A percentile compares a stretch with the other conserved stretches of the same genome.
phyloP scores from a whole-genome alignment of 1,140 invertebrate species.

The Acromyrmex heyeri region DNA sequence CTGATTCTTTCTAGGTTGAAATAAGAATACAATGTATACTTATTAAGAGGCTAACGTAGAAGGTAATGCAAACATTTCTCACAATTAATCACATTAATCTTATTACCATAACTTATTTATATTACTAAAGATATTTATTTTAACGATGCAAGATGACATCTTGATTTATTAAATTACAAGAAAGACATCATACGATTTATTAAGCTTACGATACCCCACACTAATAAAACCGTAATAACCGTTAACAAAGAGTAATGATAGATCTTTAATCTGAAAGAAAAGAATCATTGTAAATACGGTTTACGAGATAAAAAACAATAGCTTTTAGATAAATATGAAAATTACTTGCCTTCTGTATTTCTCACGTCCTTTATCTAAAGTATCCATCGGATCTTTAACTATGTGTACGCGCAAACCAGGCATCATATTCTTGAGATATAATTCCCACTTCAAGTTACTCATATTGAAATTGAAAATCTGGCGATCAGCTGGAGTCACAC shows the following conservation, averaged over 20 bases:
- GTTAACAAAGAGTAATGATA: slow-evolving; percentile 69
- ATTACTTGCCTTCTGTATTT: slow-evolving; percentile 75
- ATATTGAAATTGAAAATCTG: slow-evolving; percentile 85
- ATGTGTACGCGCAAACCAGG: slow-evolving; percentile 85
- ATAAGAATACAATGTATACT: neutral
- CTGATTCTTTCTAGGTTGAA: too few relatives aligned
- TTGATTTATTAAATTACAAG: slow-evolving; percentile 26
- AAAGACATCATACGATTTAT: slow-evolving; percentile 3
- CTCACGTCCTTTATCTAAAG: slow-evolving; percentile 72
- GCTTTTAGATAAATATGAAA: neutral
- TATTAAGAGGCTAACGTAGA: neutral
- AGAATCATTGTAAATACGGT: neutral
- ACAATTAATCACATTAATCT: neutral
- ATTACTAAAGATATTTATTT: neutral
- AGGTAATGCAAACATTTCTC: neutral
- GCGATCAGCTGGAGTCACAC: slow-evolving; percentile 85
- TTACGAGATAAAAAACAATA: neutral
- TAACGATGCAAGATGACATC: slow-evolving; percentile 18
- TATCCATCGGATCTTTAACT: slow-evolving; percentile 85
- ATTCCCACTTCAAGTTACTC: slow-evolving; percentile 83
- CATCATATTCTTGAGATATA: slow-evolving; percentile 84
- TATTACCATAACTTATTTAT: neutral
- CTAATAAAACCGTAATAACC: slow-evolving; percentile 2
- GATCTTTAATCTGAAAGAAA: slow-evolving; percentile 66
- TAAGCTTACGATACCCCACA: slow-evolving; percentile 51